Conservation (phyloP, 2,888 invertebrate genomes). For the Ormyrus rosae region DNA sequence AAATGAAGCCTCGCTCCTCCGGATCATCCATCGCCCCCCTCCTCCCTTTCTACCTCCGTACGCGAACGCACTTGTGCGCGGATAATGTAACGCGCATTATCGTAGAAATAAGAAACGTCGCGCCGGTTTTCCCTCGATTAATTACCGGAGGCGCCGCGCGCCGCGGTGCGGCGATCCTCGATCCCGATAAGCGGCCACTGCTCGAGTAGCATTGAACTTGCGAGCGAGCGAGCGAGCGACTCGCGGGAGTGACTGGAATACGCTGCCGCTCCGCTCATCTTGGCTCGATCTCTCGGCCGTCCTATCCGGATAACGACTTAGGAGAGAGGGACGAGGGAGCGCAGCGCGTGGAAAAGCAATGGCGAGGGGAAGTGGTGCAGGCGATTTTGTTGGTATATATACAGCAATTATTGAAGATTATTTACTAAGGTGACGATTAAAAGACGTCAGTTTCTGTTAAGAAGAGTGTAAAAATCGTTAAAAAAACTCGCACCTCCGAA, state of each 20-base stretch:
- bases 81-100: conserved; percentile 27
- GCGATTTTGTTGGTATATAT: no score
- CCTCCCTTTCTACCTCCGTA: background rate
- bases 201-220: background rate
- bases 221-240: background rate
- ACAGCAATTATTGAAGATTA: no score
- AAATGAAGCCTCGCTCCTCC: conserved; percentile 36
- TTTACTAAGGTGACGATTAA: no score
- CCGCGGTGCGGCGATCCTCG: background rate
- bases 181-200: conserved; percentile 1
- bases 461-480: no score
- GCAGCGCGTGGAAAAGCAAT: no score
- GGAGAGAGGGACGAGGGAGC: background rate
- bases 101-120: background rate
- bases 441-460: no score
- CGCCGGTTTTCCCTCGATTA: background rate
- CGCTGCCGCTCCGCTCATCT: no score
- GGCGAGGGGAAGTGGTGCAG: no score
- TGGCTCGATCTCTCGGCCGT: no score
- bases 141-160: background rate
- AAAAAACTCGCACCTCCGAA: no score
- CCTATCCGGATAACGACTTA: no score
- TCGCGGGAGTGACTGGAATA: background rate
- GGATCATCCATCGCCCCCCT: conserved; percentile 38
- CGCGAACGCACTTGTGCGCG: background rate